phyloP scores from a whole-genome alignment of 2,888 invertebrate species.

The Zygothrica quintamaculata region DNA sequence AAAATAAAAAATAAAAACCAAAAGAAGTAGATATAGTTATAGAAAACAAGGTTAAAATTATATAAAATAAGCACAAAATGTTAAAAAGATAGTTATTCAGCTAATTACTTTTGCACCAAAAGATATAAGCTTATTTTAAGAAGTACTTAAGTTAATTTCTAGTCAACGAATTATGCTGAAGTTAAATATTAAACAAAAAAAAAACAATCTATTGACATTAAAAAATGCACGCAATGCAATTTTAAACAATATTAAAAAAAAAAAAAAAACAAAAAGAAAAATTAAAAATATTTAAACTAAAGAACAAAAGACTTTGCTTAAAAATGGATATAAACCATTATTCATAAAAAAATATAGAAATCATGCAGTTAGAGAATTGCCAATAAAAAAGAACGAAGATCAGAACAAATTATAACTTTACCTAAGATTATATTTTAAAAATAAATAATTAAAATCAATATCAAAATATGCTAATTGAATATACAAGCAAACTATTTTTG shows the following conservation, averaged over 20 bases:
- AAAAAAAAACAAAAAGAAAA: slow-evolving; percentile 17
- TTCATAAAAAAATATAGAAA: slow-evolving; percentile 39
- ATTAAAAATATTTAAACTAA: slow-evolving; percentile 36
- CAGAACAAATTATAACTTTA: slow-evolving; percentile 64
- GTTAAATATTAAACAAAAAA: slow-evolving; percentile 44
- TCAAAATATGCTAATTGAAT: slow-evolving; percentile 36
- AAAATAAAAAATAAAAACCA: slow-evolving; percentile 31
- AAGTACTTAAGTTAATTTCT: slow-evolving; percentile 79
- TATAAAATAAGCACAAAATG: slow-evolving; percentile 41
- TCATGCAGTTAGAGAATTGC: slow-evolving; percentile 79
- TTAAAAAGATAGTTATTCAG: slow-evolving; percentile 38
- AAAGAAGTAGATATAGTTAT: slow-evolving; percentile 21
- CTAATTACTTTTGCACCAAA: slow-evolving; percentile 59
- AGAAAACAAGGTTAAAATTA: slow-evolving; percentile 21
- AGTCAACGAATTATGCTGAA: slow-evolving; percentile 79
- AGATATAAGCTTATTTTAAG: slow-evolving; percentile 47
- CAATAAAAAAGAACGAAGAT: slow-evolving; percentile 64
- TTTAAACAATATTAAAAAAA: slow-evolving; percentile 68
- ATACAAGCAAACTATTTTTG: slow-evolving; percentile 69
- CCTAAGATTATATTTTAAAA: slow-evolving; percentile 76
- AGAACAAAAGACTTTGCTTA: slow-evolving; percentile 79
- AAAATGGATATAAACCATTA: slow-evolving; percentile 36
- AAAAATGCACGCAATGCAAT: slow-evolving; percentile 61
- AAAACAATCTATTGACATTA: slow-evolving; percentile 13
- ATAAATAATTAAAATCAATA: slow-evolving; percentile 31